A percentile compares a stretch with the other conserved stretches of the same genome.
Conservation (phyloP, 1,140 invertebrate genomes). For the Manduca sexta region DNA sequence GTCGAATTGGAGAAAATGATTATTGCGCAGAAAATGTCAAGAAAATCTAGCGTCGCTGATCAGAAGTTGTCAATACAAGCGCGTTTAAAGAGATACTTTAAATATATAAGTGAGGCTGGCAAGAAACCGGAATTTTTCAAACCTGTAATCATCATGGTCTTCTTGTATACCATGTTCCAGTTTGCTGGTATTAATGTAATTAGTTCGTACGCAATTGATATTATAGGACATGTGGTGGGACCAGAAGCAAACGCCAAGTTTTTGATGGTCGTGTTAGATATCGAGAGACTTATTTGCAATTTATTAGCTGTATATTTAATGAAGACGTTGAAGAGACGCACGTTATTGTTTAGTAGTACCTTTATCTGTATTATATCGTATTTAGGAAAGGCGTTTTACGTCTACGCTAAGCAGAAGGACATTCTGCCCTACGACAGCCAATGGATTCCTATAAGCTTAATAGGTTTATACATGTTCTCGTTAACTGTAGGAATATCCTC, state of each 20-base stretch:
- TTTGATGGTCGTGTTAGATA: slow-evolving; percentile 54
- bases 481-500: slow-evolving; percentile 58
- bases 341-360: slow-evolving; percentile 47
- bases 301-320: slow-evolving; percentile 57
- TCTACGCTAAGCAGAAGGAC: slow-evolving; percentile 39
- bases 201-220: slow-evolving; percentile 59
- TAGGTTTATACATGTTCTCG: slow-evolving; percentile 58
- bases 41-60: slow-evolving; percentile 42
- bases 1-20: slow-evolving; percentile 57
- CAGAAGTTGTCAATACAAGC: slow-evolving; percentile 23
- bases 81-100: slow-evolving; percentile 31
- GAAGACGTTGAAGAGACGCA: slow-evolving; percentile 50
- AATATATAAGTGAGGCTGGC: slow-evolving; percentile 33
- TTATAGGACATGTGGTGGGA: slow-evolving; percentile 50
- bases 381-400: slow-evolving; percentile 44
- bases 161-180: slow-evolving; percentile 58
- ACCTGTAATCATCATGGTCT: slow-evolving; percentile 59
- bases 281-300: slow-evolving; percentile 55
- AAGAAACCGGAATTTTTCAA: slow-evolving; percentile 64
- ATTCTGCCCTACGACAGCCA: slow-evolving; percentile 35
- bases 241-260: slow-evolving; percentile 47
- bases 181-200: slow-evolving; percentile 64
- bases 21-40: slow-evolving; percentile 35
- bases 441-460: slow-evolving; percentile 49
- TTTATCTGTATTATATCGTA: slow-evolving; percentile 49